Percentiles rank a stretch among this genome's conserved stretches.
Conservation (phyloP, 2,888 invertebrate species). For the Aquatica leii region DNA sequence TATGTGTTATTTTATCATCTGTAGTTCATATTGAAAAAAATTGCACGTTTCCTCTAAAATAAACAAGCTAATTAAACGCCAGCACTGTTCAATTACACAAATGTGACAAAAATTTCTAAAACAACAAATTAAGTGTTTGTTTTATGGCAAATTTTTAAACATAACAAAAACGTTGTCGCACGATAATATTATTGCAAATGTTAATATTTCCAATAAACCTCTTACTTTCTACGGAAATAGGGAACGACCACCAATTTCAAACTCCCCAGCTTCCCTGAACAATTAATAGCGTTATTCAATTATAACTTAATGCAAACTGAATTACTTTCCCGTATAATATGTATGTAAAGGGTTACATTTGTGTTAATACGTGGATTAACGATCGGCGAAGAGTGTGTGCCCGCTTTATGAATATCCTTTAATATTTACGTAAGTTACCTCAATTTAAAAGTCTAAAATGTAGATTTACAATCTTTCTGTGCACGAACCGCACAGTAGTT, state of each 20-base stretch:
- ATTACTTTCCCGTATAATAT: slow-evolving; percentile 31
- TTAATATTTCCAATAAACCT: slow-evolving; percentile 25
- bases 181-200: slow-evolving; percentile 18
- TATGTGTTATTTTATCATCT: no score
- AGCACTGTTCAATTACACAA: no score
- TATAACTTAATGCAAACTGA: slow-evolving; percentile 37
- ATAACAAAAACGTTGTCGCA: not conserved
- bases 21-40: no score
- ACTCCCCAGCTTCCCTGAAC: slow-evolving; percentile 21
- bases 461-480: no score
- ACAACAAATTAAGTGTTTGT: no score
- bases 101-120: no score
- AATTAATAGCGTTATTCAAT: slow-evolving; percentile 41
- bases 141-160: not conserved
- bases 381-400: slow-evolving; percentile 14
- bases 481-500: not conserved
- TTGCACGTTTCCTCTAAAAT: no score
- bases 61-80: no score
- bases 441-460: not conserved
- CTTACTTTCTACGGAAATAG: slow-evolving; percentile 8
- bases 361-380: slow-evolving; percentile 28
- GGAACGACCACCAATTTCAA: slow-evolving; percentile 20
- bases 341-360: slow-evolving; percentile 28
- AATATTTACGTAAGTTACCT: no score
- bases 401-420: not conserved